A percentile compares a stretch with the other conserved stretches of the same genome.
Evolutionary conservation across 2,797 vertebrate species (phyloP).

Genomic region (Crax fasciolata): DNA sequence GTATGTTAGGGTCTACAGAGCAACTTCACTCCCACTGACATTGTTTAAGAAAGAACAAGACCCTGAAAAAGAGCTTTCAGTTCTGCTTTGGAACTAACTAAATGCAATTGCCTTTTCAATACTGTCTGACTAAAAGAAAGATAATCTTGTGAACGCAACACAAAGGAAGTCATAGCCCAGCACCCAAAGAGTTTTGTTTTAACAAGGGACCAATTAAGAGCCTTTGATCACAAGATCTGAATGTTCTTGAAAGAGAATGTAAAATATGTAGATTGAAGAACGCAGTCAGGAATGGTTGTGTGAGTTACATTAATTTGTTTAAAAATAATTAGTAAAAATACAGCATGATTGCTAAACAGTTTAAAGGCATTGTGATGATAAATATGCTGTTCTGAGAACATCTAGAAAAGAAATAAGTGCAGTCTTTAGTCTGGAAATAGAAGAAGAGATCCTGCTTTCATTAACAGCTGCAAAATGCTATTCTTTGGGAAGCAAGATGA

Average conservation of each 20-base stretch:
- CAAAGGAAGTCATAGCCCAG: not conserved
- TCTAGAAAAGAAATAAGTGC: not conserved
- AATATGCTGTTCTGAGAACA: not conserved
- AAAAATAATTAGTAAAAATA: not conserved
- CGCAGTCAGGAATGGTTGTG: not conserved
- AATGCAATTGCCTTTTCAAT: not conserved
- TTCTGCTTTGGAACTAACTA: not conserved
- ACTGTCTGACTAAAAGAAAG: not conserved
- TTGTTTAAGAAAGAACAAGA: not conserved
- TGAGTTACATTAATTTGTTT: not conserved
- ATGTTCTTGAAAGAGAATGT: not conserved
- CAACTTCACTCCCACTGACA: not conserved
- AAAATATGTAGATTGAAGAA: slow-evolving; percentile 16
- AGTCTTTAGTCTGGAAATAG: not conserved
- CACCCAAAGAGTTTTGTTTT: not conserved
- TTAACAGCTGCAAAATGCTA: not conserved
- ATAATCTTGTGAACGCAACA: not conserved
- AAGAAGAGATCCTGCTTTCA: not conserved
- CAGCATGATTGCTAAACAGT: not conserved
- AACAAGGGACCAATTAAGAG: not conserved
- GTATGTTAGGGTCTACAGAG: not conserved
- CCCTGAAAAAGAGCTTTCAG: not conserved
- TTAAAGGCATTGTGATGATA: not conserved
- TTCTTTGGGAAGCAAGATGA: not conserved
- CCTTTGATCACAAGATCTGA: not conserved